These are phyloP conservation scores for Plestiodon gilberti DNA, from an alignment of 2,113 vertebrate genomes.

Conservation along the genomic window DNA sequence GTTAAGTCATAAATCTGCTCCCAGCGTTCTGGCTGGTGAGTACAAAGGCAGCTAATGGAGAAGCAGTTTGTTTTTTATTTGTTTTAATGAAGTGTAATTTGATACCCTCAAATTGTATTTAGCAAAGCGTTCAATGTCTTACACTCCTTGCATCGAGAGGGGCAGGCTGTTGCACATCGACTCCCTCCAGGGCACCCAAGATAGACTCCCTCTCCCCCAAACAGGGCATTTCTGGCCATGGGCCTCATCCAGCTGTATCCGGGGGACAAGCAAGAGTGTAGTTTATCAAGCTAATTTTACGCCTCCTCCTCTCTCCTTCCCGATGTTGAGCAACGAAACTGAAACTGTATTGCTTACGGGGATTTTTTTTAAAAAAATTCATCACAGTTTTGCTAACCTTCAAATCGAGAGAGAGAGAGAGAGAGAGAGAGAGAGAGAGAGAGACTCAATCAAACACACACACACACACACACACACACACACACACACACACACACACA, in stretches of 20 bases:
- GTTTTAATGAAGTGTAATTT: not conserved
- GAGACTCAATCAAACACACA: no score
- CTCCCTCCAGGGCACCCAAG: not conserved
- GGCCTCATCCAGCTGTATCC: not conserved
- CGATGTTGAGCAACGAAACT: constrained; percentile 28
- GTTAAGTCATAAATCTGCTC: not conserved
- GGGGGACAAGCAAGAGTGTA: not conserved
- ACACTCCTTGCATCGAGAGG: not conserved
- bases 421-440: no score
- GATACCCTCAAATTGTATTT: not conserved
- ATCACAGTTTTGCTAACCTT: constrained; percentile 30
- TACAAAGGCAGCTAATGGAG: not conserved
- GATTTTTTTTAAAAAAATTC: not conserved
- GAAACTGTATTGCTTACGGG: constrained; percentile 44
- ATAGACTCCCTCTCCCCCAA: not conserved
- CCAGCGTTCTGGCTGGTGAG: not conserved
- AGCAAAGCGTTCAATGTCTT: not conserved
- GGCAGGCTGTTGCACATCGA: no score
- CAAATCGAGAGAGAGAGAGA: constrained; percentile 30
- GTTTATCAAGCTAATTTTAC: constrained; percentile 34
- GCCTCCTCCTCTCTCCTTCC: not conserved
- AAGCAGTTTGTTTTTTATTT: not conserved
- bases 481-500: no score
- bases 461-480: no score
- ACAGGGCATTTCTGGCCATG: no score